phyloP scores from a whole-genome alignment of 2,113 vertebrate genomes.

The Scytalopus superciliaris region DNA sequence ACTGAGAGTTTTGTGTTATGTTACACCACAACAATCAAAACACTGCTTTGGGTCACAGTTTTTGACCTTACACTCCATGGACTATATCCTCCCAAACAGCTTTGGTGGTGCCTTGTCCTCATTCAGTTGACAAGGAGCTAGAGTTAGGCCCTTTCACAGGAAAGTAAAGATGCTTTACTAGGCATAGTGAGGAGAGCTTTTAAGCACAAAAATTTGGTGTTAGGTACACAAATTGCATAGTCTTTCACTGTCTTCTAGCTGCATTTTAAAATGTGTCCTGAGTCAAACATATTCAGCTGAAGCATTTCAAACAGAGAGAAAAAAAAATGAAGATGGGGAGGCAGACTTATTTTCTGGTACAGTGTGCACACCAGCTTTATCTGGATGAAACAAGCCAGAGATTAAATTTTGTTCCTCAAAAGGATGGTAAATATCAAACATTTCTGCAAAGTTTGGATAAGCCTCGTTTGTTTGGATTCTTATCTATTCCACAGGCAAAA shows the following conservation, averaged over 20 bases:
- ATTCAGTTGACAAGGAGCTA: background rate
- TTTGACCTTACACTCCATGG: background rate
- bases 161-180: background rate
- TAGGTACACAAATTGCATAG: background rate
- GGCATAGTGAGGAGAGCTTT: background rate
- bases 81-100: background rate
- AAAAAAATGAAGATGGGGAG: background rate
- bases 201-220: background rate
- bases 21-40: background rate
- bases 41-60: background rate
- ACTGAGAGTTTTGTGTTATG: background rate
- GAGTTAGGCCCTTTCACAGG: background rate
- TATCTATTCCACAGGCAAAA: background rate
- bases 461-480: conserved; percentile 9
- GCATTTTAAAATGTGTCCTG: background rate
- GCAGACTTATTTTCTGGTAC: conserved; percentile 27
- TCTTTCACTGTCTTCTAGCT: background rate
- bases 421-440: conserved; percentile 22
- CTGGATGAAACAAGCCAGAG: conserved; percentile 46
- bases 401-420: conserved; percentile 39
- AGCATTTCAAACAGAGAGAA: background rate
- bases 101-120: background rate
- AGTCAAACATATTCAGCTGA: background rate
- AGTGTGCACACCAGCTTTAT: background rate
- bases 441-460: conserved; percentile 38